A percentile compares a stretch with the other conserved stretches of the same genome.
phyloP scores from a whole-genome alignment of 1,140 invertebrate genomes.

The Pogonomyrmex barbatus region DNA sequence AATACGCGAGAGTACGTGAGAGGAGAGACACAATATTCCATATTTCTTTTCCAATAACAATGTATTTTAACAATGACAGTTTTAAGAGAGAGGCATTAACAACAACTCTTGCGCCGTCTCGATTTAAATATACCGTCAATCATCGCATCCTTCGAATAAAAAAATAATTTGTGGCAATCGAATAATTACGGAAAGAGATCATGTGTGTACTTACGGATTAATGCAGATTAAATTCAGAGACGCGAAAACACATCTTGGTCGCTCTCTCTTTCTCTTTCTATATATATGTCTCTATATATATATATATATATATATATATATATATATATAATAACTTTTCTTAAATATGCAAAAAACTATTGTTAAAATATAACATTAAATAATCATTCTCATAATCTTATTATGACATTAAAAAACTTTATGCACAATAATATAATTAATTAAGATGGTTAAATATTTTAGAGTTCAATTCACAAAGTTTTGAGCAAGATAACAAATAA shows the following conservation, averaged over 20 bases:
- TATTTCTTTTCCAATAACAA: slow-evolving; percentile 5
- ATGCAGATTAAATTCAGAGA: slow-evolving; percentile 28
- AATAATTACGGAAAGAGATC: background rate
- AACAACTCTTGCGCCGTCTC: background rate
- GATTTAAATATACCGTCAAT: background rate
- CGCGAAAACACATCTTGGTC: background rate
- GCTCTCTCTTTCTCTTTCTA: too few species aligned
- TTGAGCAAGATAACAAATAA: background rate
- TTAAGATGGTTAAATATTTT: too few species aligned
- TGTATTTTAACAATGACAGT: slow-evolving; percentile 6
- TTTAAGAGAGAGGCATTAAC: background rate
- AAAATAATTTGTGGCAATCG: slow-evolving; percentile 27
- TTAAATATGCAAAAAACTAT: background rate
- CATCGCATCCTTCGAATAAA: background rate
- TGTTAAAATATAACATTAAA: background rate
- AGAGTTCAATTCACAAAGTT: background rate
- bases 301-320: too few species aligned
- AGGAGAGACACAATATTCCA: background rate
- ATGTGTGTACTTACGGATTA: slow-evolving; percentile 30
- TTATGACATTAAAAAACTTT: background rate
- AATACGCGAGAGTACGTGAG: background rate
- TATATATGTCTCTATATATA: too few species aligned
- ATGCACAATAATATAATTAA: too few species aligned
- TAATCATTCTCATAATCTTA: background rate
- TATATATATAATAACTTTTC: too few species aligned